phyloP scores from a whole-genome alignment of 2,888 invertebrate species.

The Chrysolina oricalcia region DNA sequence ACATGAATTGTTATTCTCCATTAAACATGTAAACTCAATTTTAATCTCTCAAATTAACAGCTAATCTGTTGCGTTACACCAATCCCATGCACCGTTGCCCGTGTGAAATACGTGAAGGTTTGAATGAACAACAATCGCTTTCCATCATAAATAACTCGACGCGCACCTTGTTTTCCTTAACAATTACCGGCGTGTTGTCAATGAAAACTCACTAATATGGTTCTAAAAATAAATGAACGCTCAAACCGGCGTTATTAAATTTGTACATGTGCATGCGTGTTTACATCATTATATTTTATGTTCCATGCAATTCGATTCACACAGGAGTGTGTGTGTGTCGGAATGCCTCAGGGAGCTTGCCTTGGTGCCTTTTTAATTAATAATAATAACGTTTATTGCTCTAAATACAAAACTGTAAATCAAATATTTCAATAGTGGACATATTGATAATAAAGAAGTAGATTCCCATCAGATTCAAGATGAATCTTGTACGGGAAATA shows the following conservation, averaged over 20 bases:
- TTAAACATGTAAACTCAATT: slow-evolving; percentile 18
- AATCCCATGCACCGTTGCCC: slow-evolving; percentile 40
- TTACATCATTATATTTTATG: not conserved
- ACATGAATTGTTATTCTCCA: slow-evolving; percentile 16
- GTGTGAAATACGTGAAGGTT: slow-evolving; percentile 34
- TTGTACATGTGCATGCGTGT: slow-evolving; percentile 2
- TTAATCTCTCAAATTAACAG: slow-evolving; percentile 36
- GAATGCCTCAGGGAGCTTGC: not conserved
- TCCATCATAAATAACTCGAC: slow-evolving; percentile 22
- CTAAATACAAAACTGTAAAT: no score
- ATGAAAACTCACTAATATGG: slow-evolving; percentile 13
- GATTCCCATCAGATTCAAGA: no score
- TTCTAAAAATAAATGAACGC: not conserved
- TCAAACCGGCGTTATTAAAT: not conserved
- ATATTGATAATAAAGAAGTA: no score
- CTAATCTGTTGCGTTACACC: slow-evolving; percentile 42
- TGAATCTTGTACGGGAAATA: no score
- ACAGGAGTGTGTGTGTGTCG: not conserved
- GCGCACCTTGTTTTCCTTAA: slow-evolving; percentile 4
- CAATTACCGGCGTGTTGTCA: slow-evolving; percentile 16
- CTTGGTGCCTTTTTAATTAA: not conserved
- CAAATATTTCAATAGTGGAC: no score
- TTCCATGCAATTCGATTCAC: not conserved
- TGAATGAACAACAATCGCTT: slow-evolving; percentile 32
- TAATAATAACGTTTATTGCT: no score